Conservation (phyloP, 2,888 invertebrate genomes). For the Bimastos eiseni region DNA sequence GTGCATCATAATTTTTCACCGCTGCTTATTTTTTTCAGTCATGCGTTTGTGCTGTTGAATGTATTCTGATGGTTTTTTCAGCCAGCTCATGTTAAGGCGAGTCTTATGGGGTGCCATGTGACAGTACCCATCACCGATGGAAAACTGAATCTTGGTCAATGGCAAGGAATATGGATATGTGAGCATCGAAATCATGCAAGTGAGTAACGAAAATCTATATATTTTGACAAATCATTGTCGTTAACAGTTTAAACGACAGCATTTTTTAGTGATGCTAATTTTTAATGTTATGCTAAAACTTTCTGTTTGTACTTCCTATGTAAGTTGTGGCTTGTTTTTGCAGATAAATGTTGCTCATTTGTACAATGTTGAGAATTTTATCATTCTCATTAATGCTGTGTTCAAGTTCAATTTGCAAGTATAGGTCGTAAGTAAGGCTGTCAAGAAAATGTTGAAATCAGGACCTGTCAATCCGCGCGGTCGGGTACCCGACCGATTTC, state of each 20-base stretch:
- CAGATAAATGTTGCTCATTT: background rate
- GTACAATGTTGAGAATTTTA: background rate
- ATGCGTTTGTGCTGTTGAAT: background rate
- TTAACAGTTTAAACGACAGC: background rate
- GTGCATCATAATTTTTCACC: background rate
- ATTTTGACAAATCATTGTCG: background rate
- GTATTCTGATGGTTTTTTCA: conserved; percentile 61
- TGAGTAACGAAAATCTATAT: conserved; percentile 64
- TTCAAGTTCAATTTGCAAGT: background rate
- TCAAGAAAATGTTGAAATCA: too few species aligned
- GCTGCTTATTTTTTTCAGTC: background rate
- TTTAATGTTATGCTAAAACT: background rate
- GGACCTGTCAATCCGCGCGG: too few species aligned
- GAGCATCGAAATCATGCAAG: conserved; percentile 91
- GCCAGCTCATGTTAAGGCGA: conserved; percentile 97
- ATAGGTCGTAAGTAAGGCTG: too few species aligned
- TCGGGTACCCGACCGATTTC: too few species aligned
- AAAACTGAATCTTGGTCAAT: conserved; percentile 89
- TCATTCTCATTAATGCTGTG: background rate
- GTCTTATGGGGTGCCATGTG: conserved; percentile 90
- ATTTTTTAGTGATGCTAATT: background rate
- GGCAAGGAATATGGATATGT: conserved; percentile 98
- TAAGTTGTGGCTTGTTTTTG: background rate
- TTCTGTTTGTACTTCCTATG: background rate
- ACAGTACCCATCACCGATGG: conserved; percentile 95